Evolutionary conservation across 1,140 invertebrate species (phyloP), one percentile per base, ranked within the genome.

Genomic region (Diploscapter pachys): DNA sequence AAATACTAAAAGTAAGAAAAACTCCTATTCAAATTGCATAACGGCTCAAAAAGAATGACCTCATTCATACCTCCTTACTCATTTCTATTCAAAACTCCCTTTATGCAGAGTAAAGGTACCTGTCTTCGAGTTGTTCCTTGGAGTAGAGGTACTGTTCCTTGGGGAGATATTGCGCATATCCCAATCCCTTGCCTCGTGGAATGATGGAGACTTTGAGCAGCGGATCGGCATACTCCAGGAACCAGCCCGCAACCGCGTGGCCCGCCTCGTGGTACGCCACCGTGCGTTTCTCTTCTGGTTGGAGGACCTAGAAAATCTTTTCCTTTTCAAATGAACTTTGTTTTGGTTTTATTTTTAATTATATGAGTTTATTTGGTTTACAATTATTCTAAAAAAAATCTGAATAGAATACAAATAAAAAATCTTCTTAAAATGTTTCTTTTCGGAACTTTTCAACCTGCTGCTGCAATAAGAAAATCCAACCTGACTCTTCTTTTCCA

Each of bases 401-500:
- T 31, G 31, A 31, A 31, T 31, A 31, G 31, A 31, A 31, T 31
- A 31, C 31, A 31, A 31, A 31, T 31, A 31, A 31, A 31, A 31
- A 31, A 31, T 31, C 0, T 31, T 31, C 31, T 31, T 31, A 31
- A 31, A 31, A 31, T 31, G 31, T 31, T 31, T 31, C 31, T 31
- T 31, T 31, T 31, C 31, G 1, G 31, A 31, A 31, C 31, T 31
- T 31, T 31, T 31, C 31, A 31, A 31, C 31, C 31, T 31, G 31
- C 31, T 31, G 31, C 1, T 31, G 31, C 31, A 59, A 59, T 13
- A 59, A 59, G 9, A 59, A 5, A 8, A 51, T 68, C 8, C 5
- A 53, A 99, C 96, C 56, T 98, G 95, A 0, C 95, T 98, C 87
- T 99, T 99, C 89, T 99, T 99, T 85, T 99, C 97, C 92, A 99